These are phyloP conservation scores for Ennomos quercinarius DNA, from an alignment of 2,888 invertebrate genomes.

Conservation along the genomic window DNA sequence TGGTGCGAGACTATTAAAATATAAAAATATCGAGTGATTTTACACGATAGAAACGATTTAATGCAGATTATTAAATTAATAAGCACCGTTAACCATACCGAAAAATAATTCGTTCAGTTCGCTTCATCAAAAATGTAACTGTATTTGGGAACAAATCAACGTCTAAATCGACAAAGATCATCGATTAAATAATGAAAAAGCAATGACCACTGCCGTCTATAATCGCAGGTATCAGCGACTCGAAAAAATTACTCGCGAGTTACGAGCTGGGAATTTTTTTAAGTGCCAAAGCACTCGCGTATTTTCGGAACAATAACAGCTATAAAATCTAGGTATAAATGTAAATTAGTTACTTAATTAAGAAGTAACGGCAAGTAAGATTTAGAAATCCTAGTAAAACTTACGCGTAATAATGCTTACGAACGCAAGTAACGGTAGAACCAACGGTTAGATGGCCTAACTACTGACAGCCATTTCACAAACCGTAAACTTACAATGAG, in stretches of 20 bases:
- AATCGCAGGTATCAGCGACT: not conserved
- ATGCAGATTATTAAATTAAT: constrained; percentile 17
- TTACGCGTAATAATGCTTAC: constrained; percentile 16
- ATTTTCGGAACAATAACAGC: not conserved
- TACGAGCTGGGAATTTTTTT: too few relatives aligned
- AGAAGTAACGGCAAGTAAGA: constrained; percentile 18
- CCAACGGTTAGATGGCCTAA: constrained; percentile 48
- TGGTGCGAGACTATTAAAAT: constrained; percentile 66
- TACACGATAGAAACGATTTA: constrained; percentile 46
- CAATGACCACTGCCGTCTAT: not conserved
- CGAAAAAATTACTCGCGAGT: too few relatives aligned
- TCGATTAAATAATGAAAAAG: not conserved
- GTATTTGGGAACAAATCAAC: not conserved
- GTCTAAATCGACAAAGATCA: not conserved
- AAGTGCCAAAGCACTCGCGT: too few relatives aligned
- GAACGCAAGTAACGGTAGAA: constrained; percentile 19
- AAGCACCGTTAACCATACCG: constrained; percentile 8
- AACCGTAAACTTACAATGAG: constrained; percentile 62
- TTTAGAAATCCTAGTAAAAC: constrained; percentile 27
- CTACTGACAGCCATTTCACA: constrained; percentile 49
- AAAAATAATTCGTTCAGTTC: constrained; percentile 9
- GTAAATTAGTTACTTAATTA: constrained; percentile 15
- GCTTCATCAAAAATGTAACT: too few relatives aligned
- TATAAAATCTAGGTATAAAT: not conserved
- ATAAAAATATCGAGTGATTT: constrained; percentile 60